Conservation (phyloP, 2,113 vertebrate species). For the Brachypteracias leptosomus region DNA sequence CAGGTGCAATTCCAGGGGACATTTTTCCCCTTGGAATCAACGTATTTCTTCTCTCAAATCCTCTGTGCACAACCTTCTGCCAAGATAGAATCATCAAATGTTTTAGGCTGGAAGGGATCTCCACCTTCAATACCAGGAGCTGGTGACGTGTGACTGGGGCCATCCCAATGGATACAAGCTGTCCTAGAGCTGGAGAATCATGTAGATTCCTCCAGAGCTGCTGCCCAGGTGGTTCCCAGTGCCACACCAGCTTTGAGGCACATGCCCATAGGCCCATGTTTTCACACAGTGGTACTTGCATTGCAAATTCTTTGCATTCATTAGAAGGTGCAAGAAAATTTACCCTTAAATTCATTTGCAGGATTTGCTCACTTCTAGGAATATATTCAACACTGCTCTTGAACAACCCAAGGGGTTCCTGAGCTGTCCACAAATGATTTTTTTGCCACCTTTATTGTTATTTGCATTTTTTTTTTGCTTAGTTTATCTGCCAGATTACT, state of each 20-base stretch:
- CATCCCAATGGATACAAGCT: rapidly evolving
- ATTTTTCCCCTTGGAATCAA: neutral
- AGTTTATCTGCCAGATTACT: neutral
- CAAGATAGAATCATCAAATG: too few relatives aligned
- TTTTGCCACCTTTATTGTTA: neutral
- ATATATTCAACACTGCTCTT: neutral
- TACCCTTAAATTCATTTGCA: neutral
- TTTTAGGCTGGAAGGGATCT: too few relatives aligned
- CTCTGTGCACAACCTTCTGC: rapidly evolving
- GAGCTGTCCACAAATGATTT: neutral
- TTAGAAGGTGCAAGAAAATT: neutral
- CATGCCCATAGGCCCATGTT: neutral
- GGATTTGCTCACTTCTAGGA: neutral
- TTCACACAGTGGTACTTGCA: neutral
- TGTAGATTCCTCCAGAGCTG: rapidly evolving
- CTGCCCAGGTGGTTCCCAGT: rapidly evolving
- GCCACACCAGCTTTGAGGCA: neutral
- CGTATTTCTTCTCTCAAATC: neutral
- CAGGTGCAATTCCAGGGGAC: neutral
- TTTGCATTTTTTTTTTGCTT: neutral
- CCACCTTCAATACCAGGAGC: neutral
- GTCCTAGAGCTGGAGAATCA: neutral
- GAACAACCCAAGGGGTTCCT: neutral
- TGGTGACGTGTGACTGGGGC: rapidly evolving
- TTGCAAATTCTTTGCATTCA: neutral